Conservation (phyloP, 2,888 invertebrate genomes). For the Xestia ashworthii region DNA sequence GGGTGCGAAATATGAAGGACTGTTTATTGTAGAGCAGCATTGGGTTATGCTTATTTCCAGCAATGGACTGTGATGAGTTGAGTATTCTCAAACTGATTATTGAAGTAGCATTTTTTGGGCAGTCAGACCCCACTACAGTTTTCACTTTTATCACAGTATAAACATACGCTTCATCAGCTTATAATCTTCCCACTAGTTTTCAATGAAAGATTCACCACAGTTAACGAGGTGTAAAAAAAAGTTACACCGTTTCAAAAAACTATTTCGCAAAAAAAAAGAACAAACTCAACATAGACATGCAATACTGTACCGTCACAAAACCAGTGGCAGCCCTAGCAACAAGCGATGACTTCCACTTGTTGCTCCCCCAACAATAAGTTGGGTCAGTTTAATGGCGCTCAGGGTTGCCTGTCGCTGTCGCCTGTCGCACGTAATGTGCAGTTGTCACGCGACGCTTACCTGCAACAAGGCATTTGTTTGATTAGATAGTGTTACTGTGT, state of each 20-base stretch:
- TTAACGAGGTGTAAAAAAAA: not conserved
- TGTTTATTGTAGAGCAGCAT: not conserved
- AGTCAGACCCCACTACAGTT: not conserved
- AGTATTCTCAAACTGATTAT: not conserved
- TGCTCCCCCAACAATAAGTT: slow-evolving; percentile 88
- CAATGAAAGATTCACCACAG: not conserved
- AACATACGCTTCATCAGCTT: not conserved
- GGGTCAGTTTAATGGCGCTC: slow-evolving; percentile 76
- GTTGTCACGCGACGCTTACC: slow-evolving; percentile 67
- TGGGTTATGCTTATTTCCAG: not conserved
- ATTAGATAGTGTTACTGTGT: slow-evolving; percentile 35
- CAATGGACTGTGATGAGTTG: not conserved
- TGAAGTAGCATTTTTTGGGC: not conserved
- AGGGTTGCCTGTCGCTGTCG: slow-evolving; percentile 43
- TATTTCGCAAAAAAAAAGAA: not conserved
- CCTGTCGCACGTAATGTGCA: slow-evolving; percentile 47
- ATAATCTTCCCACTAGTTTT: not conserved
- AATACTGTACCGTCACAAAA: slow-evolving; percentile 25
- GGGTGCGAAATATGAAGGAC: not conserved
- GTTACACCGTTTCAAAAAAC: not conserved
- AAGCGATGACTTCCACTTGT: slow-evolving; percentile 83
- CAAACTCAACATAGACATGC: not conserved
- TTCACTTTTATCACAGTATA: not conserved
- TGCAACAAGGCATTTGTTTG: slow-evolving; percentile 63
- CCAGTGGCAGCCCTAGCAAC: slow-evolving; percentile 79